phyloP scores from a whole-genome alignment of 2,113 vertebrate species.

The Dicrurus megarhynchus region DNA sequence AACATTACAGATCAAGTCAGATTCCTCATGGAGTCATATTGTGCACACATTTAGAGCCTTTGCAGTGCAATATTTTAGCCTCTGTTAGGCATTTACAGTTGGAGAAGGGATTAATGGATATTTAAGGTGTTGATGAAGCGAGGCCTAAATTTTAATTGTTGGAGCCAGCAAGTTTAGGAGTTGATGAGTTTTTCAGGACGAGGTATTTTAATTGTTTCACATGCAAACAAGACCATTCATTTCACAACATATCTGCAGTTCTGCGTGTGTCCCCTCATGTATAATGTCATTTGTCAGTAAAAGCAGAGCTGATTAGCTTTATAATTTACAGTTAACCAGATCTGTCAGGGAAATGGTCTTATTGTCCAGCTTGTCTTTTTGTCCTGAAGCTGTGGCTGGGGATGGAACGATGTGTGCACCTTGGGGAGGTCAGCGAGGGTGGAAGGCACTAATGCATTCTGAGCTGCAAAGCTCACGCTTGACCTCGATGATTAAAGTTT shows the following conservation, averaged over 20 bases:
- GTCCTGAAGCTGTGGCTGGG: conserved; percentile 6
- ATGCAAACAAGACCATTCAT: neutral
- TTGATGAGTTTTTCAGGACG: neutral
- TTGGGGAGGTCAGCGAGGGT: neutral
- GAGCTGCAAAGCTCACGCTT: conserved; percentile 50
- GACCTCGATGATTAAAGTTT: conserved; percentile 46
- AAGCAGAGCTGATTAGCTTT: conserved; percentile 27
- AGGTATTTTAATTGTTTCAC: neutral
- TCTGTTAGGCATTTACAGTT: neutral
- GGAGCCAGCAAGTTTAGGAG: neutral
- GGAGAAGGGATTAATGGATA: neutral
- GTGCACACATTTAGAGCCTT: neutral
- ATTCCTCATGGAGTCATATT: neutral
- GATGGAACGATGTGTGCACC: neutral
- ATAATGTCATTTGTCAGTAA: neutral
- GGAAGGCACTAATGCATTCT: conserved; percentile 34
- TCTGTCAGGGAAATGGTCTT: neutral
- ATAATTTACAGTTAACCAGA: conserved; percentile 20
- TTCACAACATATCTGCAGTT: neutral
- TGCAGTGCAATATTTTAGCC: neutral
- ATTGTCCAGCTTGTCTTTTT: neutral
- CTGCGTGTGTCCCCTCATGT: neutral
- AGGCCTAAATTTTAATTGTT: neutral
- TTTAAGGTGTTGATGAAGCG: neutral
- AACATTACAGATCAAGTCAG: neutral